Percentiles rank a stretch among this genome's conserved stretches.
phyloP scores from a whole-genome alignment of 1,140 invertebrate species.

The silkworm (Bombyx mori) region ASM3026992v2 NC_085110.1:9964501-9965000 shows the following conservation, averaged over 20 bases:
- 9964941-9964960: too few species aligned
- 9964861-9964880: constrained; percentile 2
- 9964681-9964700: not conserved
- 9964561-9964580: not conserved
- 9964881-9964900: not conserved
- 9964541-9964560: constrained; percentile 15
- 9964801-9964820: constrained; percentile 55
- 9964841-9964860: constrained; percentile 48
- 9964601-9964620: not conserved
- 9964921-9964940: too few species aligned
- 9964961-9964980: too few species aligned
- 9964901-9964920: too few species aligned
- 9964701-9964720: constrained; percentile 6
- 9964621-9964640: not conserved
- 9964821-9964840: constrained; percentile 40
- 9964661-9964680: too few species aligned
- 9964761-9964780: constrained; percentile 48
- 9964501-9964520: constrained; percentile 34
- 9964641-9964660: too few species aligned
- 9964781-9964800: constrained; percentile 55
- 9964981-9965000: too few species aligned
- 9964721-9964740: constrained; percentile 31
- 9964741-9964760: constrained; percentile 51
- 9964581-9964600: not conserved
- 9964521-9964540: constrained; percentile 22